phyloP scores from a whole-genome alignment of 2,888 invertebrate genomes.

The Chorisops tibialis region DNA sequence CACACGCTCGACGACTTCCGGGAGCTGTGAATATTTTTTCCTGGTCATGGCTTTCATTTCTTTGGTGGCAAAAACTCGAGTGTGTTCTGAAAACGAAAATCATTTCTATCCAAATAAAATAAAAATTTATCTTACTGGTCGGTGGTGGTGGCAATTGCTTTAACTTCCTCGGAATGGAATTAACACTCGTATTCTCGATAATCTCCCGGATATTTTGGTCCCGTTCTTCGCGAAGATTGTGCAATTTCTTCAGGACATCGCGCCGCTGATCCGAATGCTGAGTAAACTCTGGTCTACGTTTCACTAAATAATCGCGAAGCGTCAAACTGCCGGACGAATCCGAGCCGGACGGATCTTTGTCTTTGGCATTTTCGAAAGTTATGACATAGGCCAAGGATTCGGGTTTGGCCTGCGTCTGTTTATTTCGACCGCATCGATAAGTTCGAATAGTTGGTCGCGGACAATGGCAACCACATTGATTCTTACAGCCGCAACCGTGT shows the following conservation, averaged over 20 bases:
- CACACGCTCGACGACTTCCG: slow-evolving; percentile 68
- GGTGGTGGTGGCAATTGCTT: slow-evolving; percentile 48
- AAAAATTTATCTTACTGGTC: slow-evolving; percentile 41
- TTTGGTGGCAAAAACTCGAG: slow-evolving; percentile 55
- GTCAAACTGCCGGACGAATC: slow-evolving; percentile 48
- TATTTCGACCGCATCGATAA: slow-evolving; percentile 22
- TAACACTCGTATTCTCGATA: slow-evolving; percentile 41
- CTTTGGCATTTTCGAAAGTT: slow-evolving; percentile 38
- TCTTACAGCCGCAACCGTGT: not conserved
- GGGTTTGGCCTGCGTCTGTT: slow-evolving; percentile 44
- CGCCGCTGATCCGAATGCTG: slow-evolving; percentile 52
- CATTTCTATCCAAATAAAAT: no score
- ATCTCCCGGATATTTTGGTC: slow-evolving; percentile 44
- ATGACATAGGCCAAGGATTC: slow-evolving; percentile 46
- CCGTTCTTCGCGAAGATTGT: slow-evolving; percentile 43
- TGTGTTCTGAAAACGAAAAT: slow-evolving; percentile 46
- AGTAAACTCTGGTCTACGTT: slow-evolving; percentile 69
- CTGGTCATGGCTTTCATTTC: slow-evolving; percentile 62
- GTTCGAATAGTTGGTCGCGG: not conserved
- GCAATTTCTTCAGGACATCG: slow-evolving; percentile 45
- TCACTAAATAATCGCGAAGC: slow-evolving; percentile 67
- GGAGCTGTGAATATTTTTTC: slow-evolving; percentile 64
- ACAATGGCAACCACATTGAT: not conserved
- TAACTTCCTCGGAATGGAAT: slow-evolving; percentile 43
- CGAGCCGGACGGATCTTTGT: slow-evolving; percentile 34